Evolutionary conservation across 2,888 invertebrate species (phyloP), one percentile per base, ranked within the genome.

Genomic region (Drosophila anomelani): DNA sequence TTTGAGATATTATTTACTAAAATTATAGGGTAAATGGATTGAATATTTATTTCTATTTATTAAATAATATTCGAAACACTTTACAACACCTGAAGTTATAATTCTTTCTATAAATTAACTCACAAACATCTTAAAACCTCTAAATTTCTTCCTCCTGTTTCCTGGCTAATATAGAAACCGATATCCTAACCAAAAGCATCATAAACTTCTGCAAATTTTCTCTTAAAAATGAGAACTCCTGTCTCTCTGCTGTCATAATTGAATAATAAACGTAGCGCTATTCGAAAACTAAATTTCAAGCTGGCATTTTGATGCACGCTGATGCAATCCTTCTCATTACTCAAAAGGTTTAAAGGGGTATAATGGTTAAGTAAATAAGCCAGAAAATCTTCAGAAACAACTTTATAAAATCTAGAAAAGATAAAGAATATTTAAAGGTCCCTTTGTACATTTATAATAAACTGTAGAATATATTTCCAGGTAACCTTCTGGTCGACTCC

Each of bases 221-320:
- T 36, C n/a, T 26, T 47, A 39, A 51, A 55, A 62, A 63, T 44
- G 41, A 8, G 9, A 8, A 34, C 49, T 34, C 5, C 34, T 36
- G 13, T 7, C 8, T 44, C 61, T 44, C 41, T 54, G 63, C 56
- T 56, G 49, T 57, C 75, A 69, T 84, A 84, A 86, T 84, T 78
- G 80, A 81, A 80, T 84, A 72, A 60, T 71, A 80, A 86, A 69
- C 61, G 60, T 59, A 41, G 61, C 51, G 59, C 69, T 53, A 36
- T 53, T 54, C 67, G 47, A 43, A 77, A 83, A 79, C 70, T 55
- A 39, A 75, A 79, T 66, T 83, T 78, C 57, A 49, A 73, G 51
- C 60, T 78, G 64, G 53, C 67, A 63, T 74, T 78, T 69, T 43
- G 57, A 66, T 55, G 59, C 64, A 59, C 68, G 57, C 29, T 51